Base-by-base conservation (phyloP, 2,113 vertebrate genomes). In the Arvicanthis niloticus region DNA sequence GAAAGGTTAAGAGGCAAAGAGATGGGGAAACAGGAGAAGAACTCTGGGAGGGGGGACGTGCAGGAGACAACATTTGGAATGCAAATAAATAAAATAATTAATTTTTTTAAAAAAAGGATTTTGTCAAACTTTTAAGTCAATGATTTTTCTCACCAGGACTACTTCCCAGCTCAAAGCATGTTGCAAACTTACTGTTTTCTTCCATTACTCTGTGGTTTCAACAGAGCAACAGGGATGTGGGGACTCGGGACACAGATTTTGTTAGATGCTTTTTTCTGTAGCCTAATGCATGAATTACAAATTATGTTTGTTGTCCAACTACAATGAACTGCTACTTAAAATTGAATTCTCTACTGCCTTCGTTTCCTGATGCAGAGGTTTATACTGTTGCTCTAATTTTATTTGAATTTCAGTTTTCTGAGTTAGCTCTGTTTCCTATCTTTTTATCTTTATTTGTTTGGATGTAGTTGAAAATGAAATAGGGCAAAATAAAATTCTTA, bases 381-480 rank as follows among this genome's bases (percentile, higher is more conserved):
- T 82, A 73, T 72, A 26, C 26, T 89, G 78, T 56, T 42, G 11
- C 8, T 70, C 95, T 96, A 75, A 51, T 90, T 93, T 91, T 75
- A 90, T 88, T 93, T 91, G 56, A 92, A 31, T 24, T 1, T 76
- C 51, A 53, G 4, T 92, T 58, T 95, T 94, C 91, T 67, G 78
- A 96, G 85, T 93, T 95, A 95, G 26, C 68, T 90, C 65, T 95
- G 80, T 92, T 96, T 95, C 67, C 68, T 90, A 48, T 88, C 68
- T 86, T 9, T 91, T 72, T 88, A 62, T 92, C 93, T 96, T 96
- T 67, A 84, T 96, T 93, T 95, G 26, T 26, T 21, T 96, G 65
- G 2, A 48, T 93, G 24, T 95, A 85, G 70, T 86, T 94, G 82
- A 88, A 96, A 93, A 88, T 77, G 48, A 10, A 93, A 68, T 65